Conservation (phyloP, 2,113 vertebrate species). For the Fregetta grallaria region DNA sequence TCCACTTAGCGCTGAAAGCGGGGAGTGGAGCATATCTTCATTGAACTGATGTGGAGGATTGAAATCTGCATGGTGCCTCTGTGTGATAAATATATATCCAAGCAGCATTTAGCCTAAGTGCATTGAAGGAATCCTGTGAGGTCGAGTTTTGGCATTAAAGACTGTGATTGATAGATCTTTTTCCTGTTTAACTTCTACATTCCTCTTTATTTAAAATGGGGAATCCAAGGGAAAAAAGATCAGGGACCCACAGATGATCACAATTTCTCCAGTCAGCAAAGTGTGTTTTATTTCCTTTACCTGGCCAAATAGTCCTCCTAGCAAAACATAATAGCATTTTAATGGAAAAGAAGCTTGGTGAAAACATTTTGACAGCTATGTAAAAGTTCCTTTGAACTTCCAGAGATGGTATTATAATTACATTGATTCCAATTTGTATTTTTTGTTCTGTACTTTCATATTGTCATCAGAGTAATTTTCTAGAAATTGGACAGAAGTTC, state of each 20-base stretch:
- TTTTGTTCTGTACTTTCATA: background rate
- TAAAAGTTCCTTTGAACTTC: background rate
- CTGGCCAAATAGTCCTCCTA: background rate
- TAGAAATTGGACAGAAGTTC: background rate
- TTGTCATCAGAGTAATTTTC: background rate
- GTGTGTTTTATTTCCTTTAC: background rate
- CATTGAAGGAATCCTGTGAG: background rate
- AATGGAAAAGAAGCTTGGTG: background rate
- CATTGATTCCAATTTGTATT: background rate
- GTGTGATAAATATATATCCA: too few species aligned
- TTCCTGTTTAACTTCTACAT: background rate
- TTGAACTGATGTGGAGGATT: too few species aligned
- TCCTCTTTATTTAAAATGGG: background rate
- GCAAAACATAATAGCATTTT: background rate
- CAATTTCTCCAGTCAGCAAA: background rate
- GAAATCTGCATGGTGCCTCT: too few species aligned
- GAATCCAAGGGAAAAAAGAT: background rate
- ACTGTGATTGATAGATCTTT: background rate
- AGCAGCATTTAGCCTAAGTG: background rate
- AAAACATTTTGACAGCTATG: background rate
- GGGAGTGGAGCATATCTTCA: too few species aligned
- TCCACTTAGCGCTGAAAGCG: too few species aligned
- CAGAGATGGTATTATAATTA: background rate
- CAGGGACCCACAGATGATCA: background rate
- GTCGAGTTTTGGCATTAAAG: background rate